Percentiles rank a stretch among this genome's conserved stretches.
These are phyloP conservation scores for Otis tarda DNA, from an alignment of 2,113 vertebrate species.

Conservation along the genomic window DNA sequence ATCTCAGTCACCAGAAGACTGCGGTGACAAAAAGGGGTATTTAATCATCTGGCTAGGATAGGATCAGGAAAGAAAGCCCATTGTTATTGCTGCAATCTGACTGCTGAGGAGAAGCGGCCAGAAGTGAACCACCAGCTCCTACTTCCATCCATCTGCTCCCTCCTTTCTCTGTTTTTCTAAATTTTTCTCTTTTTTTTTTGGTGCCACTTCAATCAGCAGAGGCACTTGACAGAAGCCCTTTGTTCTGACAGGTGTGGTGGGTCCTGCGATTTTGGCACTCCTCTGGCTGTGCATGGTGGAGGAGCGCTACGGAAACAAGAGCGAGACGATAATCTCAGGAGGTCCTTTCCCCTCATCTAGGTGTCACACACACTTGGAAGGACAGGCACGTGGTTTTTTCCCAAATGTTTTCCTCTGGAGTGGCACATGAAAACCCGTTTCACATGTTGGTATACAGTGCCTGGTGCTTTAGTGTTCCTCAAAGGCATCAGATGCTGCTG, in stretches of 20 bases:
- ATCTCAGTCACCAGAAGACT: constrained; percentile 24
- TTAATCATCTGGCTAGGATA: constrained; percentile 22
- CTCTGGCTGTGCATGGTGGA: not conserved
- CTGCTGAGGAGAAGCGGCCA: constrained; percentile 5
- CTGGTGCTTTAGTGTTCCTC: constrained; percentile 21
- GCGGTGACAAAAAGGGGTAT: constrained; percentile 9
- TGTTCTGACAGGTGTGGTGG: not conserved
- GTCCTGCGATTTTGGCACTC: not conserved
- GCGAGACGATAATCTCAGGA: not conserved
- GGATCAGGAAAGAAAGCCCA: not conserved
- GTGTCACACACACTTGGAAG: not conserved
- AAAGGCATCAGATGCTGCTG: constrained; percentile 27
- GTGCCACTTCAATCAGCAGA: constrained; percentile 6
- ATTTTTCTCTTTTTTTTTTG: not conserved
- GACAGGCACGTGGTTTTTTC: not conserved
- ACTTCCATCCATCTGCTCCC: constrained; percentile 14
- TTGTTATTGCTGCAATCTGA: not conserved
- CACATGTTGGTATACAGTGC: not conserved
- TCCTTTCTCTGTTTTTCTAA: not conserved
- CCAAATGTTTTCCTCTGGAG: not conserved
- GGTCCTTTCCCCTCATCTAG: not conserved
- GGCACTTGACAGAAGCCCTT: constrained; percentile 16
- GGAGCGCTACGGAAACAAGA: not conserved
- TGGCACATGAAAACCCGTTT: not conserved
- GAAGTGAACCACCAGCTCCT: not conserved